Percentiles rank a stretch among this genome's conserved stretches.
Conservation (phyloP, 2,113 vertebrate genomes). For the Corythornis cristatus region DNA sequence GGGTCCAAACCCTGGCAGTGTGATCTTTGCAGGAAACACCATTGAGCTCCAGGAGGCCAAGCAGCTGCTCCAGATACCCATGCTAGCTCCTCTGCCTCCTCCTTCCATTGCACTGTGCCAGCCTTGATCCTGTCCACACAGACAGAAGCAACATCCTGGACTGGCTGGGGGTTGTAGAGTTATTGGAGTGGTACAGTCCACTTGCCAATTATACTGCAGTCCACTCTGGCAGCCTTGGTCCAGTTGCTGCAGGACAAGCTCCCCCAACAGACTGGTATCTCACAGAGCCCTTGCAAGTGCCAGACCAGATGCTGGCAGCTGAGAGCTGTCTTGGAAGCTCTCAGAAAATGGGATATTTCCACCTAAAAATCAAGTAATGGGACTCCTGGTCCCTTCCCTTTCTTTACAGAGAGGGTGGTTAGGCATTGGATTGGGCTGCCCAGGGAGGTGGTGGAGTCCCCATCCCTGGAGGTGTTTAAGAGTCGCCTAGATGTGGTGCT, state of each 20-base stretch:
- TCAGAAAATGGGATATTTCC: neutral
- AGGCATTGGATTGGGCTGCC: too few species aligned
- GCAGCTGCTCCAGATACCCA: neutral
- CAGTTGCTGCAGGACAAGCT: accelerated
- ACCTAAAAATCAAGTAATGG: neutral
- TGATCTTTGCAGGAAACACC: neutral
- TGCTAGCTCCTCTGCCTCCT: neutral
- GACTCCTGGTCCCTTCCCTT: neutral
- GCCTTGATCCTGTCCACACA: neutral
- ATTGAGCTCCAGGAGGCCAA: accelerated
- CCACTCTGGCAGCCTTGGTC: accelerated
- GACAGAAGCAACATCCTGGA: neutral
- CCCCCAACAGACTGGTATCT: accelerated
- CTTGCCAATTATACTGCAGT: accelerated
- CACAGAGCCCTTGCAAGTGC: neutral
- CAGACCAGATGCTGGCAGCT: neutral
- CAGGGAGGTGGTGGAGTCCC: too few species aligned
- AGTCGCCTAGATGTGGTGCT: too few species aligned
- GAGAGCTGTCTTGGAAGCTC: neutral
- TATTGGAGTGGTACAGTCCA: accelerated
- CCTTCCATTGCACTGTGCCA: neutral
- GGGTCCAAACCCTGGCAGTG: accelerated
- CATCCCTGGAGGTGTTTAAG: too few species aligned
- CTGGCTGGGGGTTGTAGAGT: neutral
- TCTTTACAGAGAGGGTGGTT: too few species aligned